Evolutionary conservation across 2,797 vertebrate genomes (phyloP).

Genomic region (Danio kyathit): DNA sequence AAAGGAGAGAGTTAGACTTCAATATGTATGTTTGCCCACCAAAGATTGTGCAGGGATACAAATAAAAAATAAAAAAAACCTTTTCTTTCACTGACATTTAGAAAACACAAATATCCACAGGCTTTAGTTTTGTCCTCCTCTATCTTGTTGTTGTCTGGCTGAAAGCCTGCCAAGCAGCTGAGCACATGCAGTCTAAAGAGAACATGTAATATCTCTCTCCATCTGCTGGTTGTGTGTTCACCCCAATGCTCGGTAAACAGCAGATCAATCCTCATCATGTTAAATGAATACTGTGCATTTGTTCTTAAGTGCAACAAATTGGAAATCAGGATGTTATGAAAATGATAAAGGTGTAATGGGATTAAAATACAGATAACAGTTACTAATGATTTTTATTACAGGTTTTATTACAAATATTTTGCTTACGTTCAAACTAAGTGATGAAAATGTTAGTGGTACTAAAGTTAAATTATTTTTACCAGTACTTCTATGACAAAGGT

Average conservation of each 20-base stretch:
- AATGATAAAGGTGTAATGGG: no score
- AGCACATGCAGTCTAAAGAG: slow-evolving; percentile 23
- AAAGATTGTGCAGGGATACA: neutral
- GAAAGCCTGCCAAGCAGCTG: slow-evolving; percentile 16
- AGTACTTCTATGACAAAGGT: no score
- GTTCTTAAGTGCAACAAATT: neutral
- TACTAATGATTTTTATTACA: neutral
- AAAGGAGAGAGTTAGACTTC: neutral
- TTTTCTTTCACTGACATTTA: neutral
- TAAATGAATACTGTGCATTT: neutral
- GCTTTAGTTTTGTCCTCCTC: neutral
- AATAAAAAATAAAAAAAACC: neutral
- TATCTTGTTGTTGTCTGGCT: neutral
- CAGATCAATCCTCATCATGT: neutral
- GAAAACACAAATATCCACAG: neutral
- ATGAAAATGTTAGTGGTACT: no score
- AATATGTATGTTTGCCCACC: neutral
- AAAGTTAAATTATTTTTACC: no score
- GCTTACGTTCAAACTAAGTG: no score
- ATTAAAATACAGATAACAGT: neutral
- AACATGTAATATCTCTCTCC: slow-evolving; percentile 16
- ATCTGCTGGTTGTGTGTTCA: slow-evolving; percentile 23
- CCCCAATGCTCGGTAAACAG: slow-evolving; percentile 14
- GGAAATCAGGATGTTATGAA: neutral
- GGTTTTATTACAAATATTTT: neutral